Evolutionary conservation across 2,888 invertebrate genomes (phyloP), one percentile per base, ranked within the genome.

Genomic region (Hipparchia sbordonii): DNA sequence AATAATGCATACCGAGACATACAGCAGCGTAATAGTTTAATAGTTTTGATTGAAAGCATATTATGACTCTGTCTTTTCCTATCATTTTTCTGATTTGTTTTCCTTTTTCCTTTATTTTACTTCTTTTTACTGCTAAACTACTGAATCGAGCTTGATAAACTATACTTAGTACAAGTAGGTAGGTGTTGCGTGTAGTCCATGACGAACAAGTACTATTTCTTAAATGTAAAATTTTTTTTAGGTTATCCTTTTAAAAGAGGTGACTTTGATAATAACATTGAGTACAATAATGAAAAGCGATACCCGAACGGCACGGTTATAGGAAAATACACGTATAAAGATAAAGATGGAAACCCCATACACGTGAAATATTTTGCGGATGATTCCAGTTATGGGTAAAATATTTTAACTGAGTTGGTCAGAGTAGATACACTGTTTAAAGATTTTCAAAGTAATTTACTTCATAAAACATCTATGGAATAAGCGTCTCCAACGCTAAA

Each of bases 291-390:
- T 73, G 97, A 97, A 83, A 95, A 95, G 78, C 93, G 94, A 62
- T 95, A 94, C 75, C 86, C 94, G 0, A 96, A 97, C 85, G 97
- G 97, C 12, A 96, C 96, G 7, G 94, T 96, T 0, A 88, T 94
- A 6, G 97, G 97, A 12, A 96, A 95, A 79, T 97, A 96, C 82
- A 96, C 96, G 0, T 96, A 95, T 80, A 86, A 95, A 12, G 95
- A 96, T 69, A 95, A 95, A 0, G 95, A 96, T 79, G 96, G 96
- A 0, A 95, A 94, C 71, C 93, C 96, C 0, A 94, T 95, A 54
- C 89, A 96, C 48, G 95, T 96, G 4, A 95, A 94, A 77, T 97
- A 96, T 82, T 91, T 94, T 70, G 96, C 96, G 0, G 96, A 96
- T 80, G 88, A 94, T 33, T 80, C 85, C 1, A 96, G 96, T 67